Conservation (phyloP, 2,888 invertebrate genomes). For the Alsophila aescularia region DNA sequence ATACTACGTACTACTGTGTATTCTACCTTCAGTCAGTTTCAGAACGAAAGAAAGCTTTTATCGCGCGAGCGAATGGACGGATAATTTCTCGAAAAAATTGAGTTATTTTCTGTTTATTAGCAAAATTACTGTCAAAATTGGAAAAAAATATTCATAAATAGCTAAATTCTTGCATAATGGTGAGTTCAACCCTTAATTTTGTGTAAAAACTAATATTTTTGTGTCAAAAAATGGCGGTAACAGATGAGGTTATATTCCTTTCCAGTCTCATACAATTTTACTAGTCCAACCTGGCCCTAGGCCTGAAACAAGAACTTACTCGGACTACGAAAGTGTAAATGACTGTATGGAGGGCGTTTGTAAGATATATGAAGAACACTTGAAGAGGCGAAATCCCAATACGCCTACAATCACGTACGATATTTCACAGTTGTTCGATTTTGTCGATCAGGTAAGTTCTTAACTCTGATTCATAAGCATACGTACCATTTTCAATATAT, state of each 20-base stretch:
- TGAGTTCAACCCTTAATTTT: slow-evolving; percentile 41
- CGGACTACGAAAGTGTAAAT: slow-evolving; percentile 98
- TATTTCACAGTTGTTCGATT: slow-evolving; percentile 98
- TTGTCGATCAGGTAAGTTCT: slow-evolving; percentile 93
- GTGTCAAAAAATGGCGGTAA: slow-evolving; percentile 63
- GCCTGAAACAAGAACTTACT: slow-evolving; percentile 98
- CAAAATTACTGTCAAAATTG: not conserved
- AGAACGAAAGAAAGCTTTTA: slow-evolving; percentile 31
- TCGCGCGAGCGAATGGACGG: slow-evolving; percentile 11
- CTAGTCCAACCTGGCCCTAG: slow-evolving; percentile 96
- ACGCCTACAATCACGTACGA: slow-evolving; percentile 99
- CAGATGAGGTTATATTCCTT: slow-evolving; percentile 52
- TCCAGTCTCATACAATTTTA: slow-evolving; percentile 97
- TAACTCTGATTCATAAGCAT: too few relatives aligned
- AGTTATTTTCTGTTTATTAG: not conserved
- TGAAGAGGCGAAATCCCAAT: slow-evolving; percentile 97
- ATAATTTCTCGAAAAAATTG: slow-evolving; percentile 33
- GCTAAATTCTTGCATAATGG: slow-evolving; percentile 47
- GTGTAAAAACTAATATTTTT: too few relatives aligned
- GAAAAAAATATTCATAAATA: not conserved
- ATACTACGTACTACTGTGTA: too few relatives aligned
- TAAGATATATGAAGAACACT: slow-evolving; percentile 99
- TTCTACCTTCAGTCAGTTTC: too few relatives aligned
- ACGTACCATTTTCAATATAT: too few relatives aligned
- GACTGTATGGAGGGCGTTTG: slow-evolving; percentile 99